A percentile compares a stretch with the other conserved stretches of the same genome.
Conservation (phyloP, 1,140 invertebrate genomes). For the Cherax destructor region DNA sequence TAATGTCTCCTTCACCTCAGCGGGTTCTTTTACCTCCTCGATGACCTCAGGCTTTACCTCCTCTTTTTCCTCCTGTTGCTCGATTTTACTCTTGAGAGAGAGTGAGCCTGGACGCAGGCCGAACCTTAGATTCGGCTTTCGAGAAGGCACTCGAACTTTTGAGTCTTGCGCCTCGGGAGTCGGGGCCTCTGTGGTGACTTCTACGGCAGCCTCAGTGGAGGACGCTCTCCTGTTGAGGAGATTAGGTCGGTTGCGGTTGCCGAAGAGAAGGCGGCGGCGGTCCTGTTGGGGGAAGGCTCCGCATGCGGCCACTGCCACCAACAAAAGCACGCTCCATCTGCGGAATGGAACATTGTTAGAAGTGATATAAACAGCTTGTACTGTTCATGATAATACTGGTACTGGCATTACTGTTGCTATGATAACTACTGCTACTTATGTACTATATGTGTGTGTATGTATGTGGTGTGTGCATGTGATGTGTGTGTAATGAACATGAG, state of each 20-base stretch:
- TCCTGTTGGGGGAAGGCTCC: not conserved
- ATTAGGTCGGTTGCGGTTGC: conserved; percentile 16
- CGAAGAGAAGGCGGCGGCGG: conserved; percentile 30
- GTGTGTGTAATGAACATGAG: not conserved
- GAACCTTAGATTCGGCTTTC: conserved; percentile 10
- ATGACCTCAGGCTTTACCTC: not conserved
- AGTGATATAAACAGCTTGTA: too few species aligned
- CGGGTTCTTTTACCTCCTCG: not conserved
- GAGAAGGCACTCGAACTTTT: not conserved
- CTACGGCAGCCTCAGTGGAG: not conserved
- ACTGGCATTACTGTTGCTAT: too few species aligned
- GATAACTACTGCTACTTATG: not conserved
- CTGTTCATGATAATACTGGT: too few species aligned
- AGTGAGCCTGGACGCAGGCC: conserved; percentile 26
- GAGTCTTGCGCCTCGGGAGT: not conserved
- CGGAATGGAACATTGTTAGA: not conserved
- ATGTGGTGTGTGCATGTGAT: not conserved
- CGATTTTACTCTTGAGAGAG: conserved; percentile 13
- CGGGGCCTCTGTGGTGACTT: not conserved
- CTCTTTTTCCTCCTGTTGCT: not conserved
- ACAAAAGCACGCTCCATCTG: conserved; percentile 6
- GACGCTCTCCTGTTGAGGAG: not conserved
- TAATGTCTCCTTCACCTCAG: not conserved
- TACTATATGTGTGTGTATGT: not conserved
- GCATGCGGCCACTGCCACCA: conserved; percentile 14